Conservation (phyloP, 2,888 invertebrate species). For the Tenthredo amoena region DNA sequence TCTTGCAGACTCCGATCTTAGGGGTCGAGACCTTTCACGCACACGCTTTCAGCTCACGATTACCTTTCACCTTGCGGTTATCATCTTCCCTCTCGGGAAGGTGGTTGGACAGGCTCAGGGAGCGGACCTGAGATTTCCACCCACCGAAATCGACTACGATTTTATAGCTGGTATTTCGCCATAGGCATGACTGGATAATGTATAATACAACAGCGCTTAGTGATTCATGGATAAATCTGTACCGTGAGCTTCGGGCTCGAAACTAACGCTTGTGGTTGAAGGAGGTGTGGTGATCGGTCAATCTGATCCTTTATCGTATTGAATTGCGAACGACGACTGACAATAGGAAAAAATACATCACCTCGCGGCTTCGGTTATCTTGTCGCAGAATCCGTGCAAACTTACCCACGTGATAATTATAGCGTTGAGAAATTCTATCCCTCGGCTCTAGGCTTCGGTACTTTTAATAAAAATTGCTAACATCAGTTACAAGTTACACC, state of each 20-base stretch:
- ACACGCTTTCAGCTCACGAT: too few relatives aligned
- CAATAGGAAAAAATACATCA: neutral
- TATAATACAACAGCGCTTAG: too few relatives aligned
- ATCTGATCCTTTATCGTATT: neutral
- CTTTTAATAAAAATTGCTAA: constrained; percentile 9
- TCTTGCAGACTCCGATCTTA: neutral
- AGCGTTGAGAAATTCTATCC: constrained; percentile 5
- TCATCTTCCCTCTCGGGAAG: too few relatives aligned
- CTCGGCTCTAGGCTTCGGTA: neutral
- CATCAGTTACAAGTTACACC: constrained; percentile 15
- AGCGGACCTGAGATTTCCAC: too few relatives aligned
- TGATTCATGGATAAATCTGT: neutral
- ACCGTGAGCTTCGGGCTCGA: neutral
- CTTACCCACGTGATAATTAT: neutral
- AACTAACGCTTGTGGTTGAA: neutral
- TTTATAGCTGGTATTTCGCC: too few relatives aligned
- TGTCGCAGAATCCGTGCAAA: neutral
- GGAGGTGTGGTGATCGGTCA: neutral
- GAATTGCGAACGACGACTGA: neutral
- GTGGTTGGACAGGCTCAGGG: too few relatives aligned
- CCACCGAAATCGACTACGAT: too few relatives aligned
- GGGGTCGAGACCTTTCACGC: too few relatives aligned
- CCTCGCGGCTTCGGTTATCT: neutral
- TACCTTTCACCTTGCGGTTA: too few relatives aligned
- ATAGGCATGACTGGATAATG: too few relatives aligned